Conservation (phyloP, 2,797 vertebrate species). For the Crenuchus spilurus region DNA sequence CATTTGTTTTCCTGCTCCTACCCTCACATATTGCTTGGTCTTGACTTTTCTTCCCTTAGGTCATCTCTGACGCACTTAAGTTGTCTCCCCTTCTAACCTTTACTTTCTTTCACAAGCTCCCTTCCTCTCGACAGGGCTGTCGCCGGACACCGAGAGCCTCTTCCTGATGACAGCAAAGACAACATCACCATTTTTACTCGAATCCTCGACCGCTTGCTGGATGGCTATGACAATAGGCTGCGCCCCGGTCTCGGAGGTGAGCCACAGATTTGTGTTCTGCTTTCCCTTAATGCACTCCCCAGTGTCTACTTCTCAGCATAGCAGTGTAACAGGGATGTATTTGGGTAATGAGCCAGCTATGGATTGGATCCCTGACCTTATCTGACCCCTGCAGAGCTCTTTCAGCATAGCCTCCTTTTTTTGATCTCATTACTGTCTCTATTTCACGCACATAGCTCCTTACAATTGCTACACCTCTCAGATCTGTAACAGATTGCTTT, state of each 20-base stretch:
- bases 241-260: slow-evolving; percentile 95
- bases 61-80: background rate
- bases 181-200: slow-evolving; percentile 98
- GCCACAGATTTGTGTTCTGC: slow-evolving; percentile 40
- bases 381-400: background rate
- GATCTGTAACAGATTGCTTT: slow-evolving; percentile 42
- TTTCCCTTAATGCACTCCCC: slow-evolving; percentile 4
- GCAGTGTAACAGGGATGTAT: slow-evolving; percentile 8
- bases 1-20: slow-evolving; percentile 2
- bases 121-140: slow-evolving; percentile 42
- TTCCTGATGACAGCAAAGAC: slow-evolving; percentile 92
- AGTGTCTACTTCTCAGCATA: slow-evolving; percentile 14
- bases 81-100: slow-evolving; percentile 27
- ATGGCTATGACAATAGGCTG: slow-evolving; percentile 97
- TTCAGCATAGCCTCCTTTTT: background rate
- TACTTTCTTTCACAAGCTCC: slow-evolving; percentile 38
- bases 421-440: slow-evolving; percentile 19
- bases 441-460: slow-evolving; percentile 2
- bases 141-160: slow-evolving; percentile 88
- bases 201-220: slow-evolving; percentile 93
- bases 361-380: background rate
- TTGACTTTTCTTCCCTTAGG: slow-evolving; percentile 25
- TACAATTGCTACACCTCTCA: slow-evolving; percentile 10
- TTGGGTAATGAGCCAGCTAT: background rate
- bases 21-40: slow-evolving; percentile 4